Percentiles rank a stretch among this genome's conserved stretches.
These are phyloP conservation scores for Echiichthys vipera DNA, from an alignment of 2,797 vertebrate genomes.

Conservation along the genomic window DNA sequence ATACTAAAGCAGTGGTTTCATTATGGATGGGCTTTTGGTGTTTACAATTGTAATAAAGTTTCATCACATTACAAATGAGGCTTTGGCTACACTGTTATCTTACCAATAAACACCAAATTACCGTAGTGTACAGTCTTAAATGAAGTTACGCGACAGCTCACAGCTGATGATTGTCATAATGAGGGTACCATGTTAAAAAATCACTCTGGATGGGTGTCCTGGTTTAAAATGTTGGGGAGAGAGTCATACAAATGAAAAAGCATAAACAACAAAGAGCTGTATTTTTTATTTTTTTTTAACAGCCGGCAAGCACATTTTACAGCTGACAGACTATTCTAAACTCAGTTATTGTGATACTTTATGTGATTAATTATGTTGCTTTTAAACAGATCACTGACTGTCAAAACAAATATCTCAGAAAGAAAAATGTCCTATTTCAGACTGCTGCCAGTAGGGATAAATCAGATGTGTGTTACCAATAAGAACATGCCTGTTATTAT, in stretches of 20 bases:
- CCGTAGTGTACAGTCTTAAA: not conserved
- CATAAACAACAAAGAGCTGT: not conserved
- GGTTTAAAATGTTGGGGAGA: not conserved
- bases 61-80: not conserved
- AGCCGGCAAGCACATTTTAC: slow-evolving; percentile 18
- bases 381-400: slow-evolving; percentile 24
- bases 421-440: slow-evolving; percentile 8
- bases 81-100: not conserved
- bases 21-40: not conserved
- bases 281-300: not conserved
- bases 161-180: not conserved
- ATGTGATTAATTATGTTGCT: slow-evolving; percentile 4
- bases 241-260: not conserved
- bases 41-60: not conserved
- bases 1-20: too few species aligned
- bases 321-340: not conserved
- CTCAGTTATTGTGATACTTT: not conserved
- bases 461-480: slow-evolving; percentile 11
- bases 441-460: slow-evolving; percentile 23
- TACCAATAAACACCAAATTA: not conserved
- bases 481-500: slow-evolving; percentile 2
- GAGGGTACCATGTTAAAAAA: not conserved
- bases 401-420: slow-evolving; percentile 20
- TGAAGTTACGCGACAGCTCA: not conserved
- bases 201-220: not conserved